These are phyloP conservation scores for Thymelicus acteon DNA, from an alignment of 2,888 invertebrate genomes.

Conservation along the genomic window DNA sequence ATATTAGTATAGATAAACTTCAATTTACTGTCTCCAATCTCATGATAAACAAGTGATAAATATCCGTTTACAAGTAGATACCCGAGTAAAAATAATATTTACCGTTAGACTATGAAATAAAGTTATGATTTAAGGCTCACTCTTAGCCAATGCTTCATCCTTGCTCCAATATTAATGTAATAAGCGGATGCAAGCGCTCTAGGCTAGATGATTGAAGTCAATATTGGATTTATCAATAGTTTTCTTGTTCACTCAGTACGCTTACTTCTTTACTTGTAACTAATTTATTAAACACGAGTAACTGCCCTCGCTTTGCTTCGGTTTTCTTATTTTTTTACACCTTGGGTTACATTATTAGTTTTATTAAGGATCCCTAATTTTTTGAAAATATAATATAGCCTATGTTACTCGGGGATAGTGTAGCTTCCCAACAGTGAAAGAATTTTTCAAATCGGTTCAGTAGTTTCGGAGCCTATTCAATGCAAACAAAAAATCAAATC, in stretches of 20 bases:
- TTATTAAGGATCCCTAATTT: too few species aligned
- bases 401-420: too few species aligned
- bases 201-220: conserved; percentile 41
- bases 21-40: neutral
- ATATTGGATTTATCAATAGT: conserved; percentile 32
- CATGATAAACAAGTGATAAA: neutral
- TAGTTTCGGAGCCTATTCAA: too few species aligned
- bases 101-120: neutral
- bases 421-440: too few species aligned
- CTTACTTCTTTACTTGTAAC: neutral
- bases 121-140: conserved; percentile 7
- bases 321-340: too few species aligned
- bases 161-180: conserved; percentile 41
- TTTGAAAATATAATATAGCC: too few species aligned
- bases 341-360: too few species aligned
- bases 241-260: conserved; percentile 21
- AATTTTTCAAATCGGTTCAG: too few species aligned
- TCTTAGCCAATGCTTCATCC: conserved; percentile 12
- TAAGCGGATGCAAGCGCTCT: conserved; percentile 46
- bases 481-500: too few species aligned
- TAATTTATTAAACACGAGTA: neutral
- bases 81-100: neutral
- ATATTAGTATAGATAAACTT: too few species aligned
- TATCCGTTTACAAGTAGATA: too few species aligned
- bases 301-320: too few species aligned